Percentiles rank a stretch among this genome's conserved stretches.
phyloP scores from a whole-genome alignment of 2,113 vertebrate species.

The Odontesthes bonariensis region DNA sequence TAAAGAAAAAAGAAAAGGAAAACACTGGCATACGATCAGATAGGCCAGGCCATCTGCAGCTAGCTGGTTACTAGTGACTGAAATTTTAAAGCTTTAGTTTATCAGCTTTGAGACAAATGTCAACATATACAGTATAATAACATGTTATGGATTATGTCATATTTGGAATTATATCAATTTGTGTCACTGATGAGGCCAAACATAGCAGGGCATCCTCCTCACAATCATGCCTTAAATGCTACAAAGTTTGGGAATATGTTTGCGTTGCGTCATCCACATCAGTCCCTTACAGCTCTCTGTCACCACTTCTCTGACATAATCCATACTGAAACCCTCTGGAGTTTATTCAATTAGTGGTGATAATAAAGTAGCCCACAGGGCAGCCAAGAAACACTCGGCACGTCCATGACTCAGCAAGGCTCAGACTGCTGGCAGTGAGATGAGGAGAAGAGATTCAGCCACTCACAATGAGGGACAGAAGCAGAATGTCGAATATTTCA shows the following conservation, averaged over 20 bases:
- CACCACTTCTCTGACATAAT: conserved; percentile 27
- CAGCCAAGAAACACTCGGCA: conserved; percentile 27
- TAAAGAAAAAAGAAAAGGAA: too few species aligned
- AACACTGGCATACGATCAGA: too few species aligned
- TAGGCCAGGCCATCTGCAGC: too few species aligned
- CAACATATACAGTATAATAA: background rate
- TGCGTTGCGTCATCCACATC: background rate
- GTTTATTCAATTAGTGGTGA: conserved; percentile 33
- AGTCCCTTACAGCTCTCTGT: conserved; percentile 21
- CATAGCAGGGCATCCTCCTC: background rate
- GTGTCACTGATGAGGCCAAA: background rate
- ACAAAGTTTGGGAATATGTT: background rate
- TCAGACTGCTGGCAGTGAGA: conserved; percentile 10
- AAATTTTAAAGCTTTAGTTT: too few species aligned
- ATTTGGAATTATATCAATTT: background rate
- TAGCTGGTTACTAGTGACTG: too few species aligned
- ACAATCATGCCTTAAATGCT: background rate
- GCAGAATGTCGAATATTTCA: conserved; percentile 22
- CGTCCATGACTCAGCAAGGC: conserved; percentile 46
- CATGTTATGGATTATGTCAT: conserved; percentile 1
- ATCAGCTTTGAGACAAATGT: too few species aligned
- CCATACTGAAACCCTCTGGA: conserved; percentile 40
- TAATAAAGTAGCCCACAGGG: conserved; percentile 24
- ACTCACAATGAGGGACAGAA: conserved; percentile 20
- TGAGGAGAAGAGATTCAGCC: conserved; percentile 6